Evolutionary conservation across 2,113 vertebrate species (phyloP).

Genomic region (Cyanoderma ruficeps): DNA sequence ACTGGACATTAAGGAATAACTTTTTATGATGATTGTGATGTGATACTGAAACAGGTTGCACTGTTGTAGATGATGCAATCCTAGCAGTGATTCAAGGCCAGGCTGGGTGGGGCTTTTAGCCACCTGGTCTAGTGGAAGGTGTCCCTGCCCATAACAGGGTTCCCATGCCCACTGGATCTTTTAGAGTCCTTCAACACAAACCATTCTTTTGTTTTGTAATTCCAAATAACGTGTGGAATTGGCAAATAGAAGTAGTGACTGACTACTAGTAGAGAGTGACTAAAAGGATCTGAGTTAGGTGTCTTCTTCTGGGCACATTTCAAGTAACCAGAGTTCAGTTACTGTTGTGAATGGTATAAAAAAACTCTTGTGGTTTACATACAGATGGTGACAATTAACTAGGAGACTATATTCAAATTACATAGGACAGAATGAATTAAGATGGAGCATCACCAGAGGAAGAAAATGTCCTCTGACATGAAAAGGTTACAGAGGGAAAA

Average conservation of each 20-base stretch:
- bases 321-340: background rate
- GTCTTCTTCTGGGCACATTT: background rate
- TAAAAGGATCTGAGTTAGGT: background rate
- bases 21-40: background rate
- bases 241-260: background rate
- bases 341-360: background rate
- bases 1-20: background rate
- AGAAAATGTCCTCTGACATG: background rate
- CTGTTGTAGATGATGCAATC: background rate
- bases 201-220: background rate
- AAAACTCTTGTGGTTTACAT: background rate
- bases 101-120: background rate
- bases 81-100: background rate
- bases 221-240: background rate
- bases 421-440: background rate
- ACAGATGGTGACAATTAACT: background rate
- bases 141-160: background rate
- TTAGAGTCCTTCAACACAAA: background rate
- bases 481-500: background rate
- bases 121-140: background rate
- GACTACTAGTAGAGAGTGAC: background rate
- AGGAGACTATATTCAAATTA: background rate
- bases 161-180: background rate
- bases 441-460: background rate
- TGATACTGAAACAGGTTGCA: background rate